Evolutionary conservation across 2,888 invertebrate species (phyloP), one percentile per base, ranked within the genome.

Genomic region (Orthonevra nobilis): DNA sequence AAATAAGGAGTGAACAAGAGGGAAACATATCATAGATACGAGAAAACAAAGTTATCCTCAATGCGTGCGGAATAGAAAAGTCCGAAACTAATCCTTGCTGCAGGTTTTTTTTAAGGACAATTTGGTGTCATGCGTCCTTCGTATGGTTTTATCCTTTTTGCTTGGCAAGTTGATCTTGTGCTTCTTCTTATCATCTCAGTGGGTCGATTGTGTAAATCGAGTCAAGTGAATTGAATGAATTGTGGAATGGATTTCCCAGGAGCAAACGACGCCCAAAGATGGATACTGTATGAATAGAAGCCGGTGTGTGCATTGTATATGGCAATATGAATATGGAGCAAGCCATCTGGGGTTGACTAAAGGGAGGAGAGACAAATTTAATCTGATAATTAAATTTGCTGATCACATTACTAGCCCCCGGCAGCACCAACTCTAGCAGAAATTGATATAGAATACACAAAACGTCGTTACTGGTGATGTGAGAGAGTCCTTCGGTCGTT

Each of bases 371-470:
- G 32, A 61, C 63, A 69, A 74, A 81, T 69, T 81, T 63, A 73
- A 81, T 81, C 81, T 36, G 68, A 74, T 81, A 81, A 81, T 74
- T 74, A 74, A 81, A 81, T 81, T 74, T 74, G 48, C 81, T 74
- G 74, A 74, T 81, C 74, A 72, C 81, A 81, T 74, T 81, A 79
- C 73, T 58, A 38, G 19, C 58, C 42, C 38, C 48, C 52, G 50
- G 48, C 32, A 30, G 69, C 28, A 52, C 20, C 36, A 10, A n/a
- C n/a, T n/a, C n/a, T n/a, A 15, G 26, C 15, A 52, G 58, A 64
- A 77, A 64, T 72, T 72, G 58, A 72, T 72, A 77, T 32, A 44
- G 30, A 44, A 64, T 64, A 72, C 72, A 70, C 72, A 77, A 58
- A 60, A 17, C 23, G 23, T 23, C 58, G 38, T 74, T 61, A 66